Conservation (phyloP, 2,797 vertebrate species). For the Paedocypris micromegethes region DNA sequence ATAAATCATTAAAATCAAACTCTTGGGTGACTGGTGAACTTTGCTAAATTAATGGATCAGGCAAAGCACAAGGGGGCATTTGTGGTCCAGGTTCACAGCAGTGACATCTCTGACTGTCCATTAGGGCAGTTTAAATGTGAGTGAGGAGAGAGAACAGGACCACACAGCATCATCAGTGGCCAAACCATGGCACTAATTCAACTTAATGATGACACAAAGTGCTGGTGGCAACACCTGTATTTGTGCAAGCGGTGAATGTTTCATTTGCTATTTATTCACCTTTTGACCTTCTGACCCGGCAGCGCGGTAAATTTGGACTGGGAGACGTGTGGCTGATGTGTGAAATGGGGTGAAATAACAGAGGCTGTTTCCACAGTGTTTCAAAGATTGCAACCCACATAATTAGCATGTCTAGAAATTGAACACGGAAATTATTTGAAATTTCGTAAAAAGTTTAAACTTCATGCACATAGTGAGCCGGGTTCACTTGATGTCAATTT, state of each 20-base stretch:
- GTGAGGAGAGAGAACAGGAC: background rate
- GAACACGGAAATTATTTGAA: too few relatives aligned
- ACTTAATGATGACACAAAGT: constrained; percentile 13
- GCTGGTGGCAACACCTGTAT: constrained; percentile 15
- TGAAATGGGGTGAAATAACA: background rate
- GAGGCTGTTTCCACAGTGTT: background rate
- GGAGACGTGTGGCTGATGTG: background rate
- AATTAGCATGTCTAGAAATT: too few relatives aligned
- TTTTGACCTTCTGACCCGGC: constrained; percentile 23
- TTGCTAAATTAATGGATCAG: background rate
- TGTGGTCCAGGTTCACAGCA: constrained; percentile 4
- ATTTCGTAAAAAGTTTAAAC: too few relatives aligned
- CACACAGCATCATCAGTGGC: constrained; percentile 17
- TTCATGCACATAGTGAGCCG: too few relatives aligned
- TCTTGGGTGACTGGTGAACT: background rate
- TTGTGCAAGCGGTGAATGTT: constrained; percentile 17
- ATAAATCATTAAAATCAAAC: background rate
- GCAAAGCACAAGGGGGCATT: background rate
- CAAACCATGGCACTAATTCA: constrained; percentile 14
- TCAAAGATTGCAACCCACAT: background rate
- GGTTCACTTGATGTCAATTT: too few relatives aligned
- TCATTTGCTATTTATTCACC: constrained; percentile 31
- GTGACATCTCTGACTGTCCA: background rate
- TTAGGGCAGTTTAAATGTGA: background rate
- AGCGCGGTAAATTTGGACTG: background rate